phyloP scores from a whole-genome alignment of 2,888 invertebrate genomes.

The Herminia tarsipennalis region DNA sequence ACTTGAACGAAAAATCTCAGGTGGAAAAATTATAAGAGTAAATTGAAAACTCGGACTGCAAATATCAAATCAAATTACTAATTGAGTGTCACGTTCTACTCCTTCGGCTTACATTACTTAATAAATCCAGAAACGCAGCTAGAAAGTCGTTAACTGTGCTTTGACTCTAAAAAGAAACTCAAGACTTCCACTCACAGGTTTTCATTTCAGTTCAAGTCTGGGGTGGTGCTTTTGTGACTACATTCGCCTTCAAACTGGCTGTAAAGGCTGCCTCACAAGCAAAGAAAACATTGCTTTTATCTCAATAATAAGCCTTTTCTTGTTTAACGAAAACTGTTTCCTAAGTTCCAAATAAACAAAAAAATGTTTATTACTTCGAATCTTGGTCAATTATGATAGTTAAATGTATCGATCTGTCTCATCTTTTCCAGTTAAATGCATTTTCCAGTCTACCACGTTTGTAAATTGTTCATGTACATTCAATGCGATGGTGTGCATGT shows the following conservation, averaged over 20 bases:
- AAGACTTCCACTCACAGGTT: constrained; percentile 67
- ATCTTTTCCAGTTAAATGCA: constrained; percentile 72
- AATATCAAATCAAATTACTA: constrained; percentile 71
- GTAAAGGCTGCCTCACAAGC: constrained; percentile 50
- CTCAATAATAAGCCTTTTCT: constrained; percentile 46
- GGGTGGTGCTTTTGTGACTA: constrained; percentile 57
- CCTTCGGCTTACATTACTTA: constrained; percentile 71
- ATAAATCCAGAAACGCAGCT: constrained; percentile 66
- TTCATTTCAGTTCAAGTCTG: constrained; percentile 69
- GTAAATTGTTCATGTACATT: constrained; percentile 55
- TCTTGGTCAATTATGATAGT: background rate
- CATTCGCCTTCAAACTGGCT: constrained; percentile 49
- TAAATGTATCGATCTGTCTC: constrained; percentile 62
- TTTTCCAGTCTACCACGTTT: constrained; percentile 73
- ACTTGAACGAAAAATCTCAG: constrained; percentile 25
- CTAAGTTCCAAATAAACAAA: background rate
- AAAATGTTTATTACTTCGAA: background rate
- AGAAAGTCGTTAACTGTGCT: constrained; percentile 70
- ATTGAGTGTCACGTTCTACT: constrained; percentile 70
- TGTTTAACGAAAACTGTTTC: constrained; percentile 14
- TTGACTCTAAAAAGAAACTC: constrained; percentile 70
- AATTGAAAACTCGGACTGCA: constrained; percentile 56
- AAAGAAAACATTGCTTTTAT: constrained; percentile 48
- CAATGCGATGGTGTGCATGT: constrained; percentile 43
- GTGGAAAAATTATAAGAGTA: constrained; percentile 26